These are phyloP conservation scores for Hirtodrosophila histrioides DNA, from an alignment of 2,888 invertebrate genomes.

Conservation along the genomic window DNA sequence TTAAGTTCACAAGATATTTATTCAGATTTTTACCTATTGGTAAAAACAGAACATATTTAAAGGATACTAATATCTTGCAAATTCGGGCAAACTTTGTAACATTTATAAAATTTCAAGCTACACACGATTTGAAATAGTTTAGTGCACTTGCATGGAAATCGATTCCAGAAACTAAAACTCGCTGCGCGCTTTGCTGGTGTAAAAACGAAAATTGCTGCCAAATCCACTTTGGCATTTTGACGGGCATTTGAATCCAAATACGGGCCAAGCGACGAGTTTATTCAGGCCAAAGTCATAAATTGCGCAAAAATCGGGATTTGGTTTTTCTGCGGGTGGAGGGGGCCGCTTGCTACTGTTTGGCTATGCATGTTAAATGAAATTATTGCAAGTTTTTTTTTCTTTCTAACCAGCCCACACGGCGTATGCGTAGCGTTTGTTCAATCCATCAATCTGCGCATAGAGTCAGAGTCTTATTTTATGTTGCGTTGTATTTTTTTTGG, in stretches of 20 bases:
- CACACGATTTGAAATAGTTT: not conserved
- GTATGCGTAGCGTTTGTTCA: conserved; percentile 62
- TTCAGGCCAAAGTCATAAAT: conserved; percentile 72
- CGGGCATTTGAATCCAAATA: conserved; percentile 51
- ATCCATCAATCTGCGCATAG: conserved; percentile 66
- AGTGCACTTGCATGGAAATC: conserved; percentile 9
- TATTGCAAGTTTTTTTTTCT: conserved; percentile 57
- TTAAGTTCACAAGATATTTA: too few relatives aligned
- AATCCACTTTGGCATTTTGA: conserved; percentile 54
- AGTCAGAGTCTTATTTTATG: conserved; percentile 31
- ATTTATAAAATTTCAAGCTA: too few relatives aligned
- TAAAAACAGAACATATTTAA: too few relatives aligned
- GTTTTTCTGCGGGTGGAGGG: conserved; percentile 14
- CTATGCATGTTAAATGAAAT: conserved; percentile 76
- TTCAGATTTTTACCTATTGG: too few relatives aligned
- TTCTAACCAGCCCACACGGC: conserved; percentile 45
- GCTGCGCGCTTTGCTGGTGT: conserved; percentile 11
- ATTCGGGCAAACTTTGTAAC: too few relatives aligned
- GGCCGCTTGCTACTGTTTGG: conserved; percentile 35
- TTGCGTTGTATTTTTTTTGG: conserved; percentile 50
- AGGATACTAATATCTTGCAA: too few relatives aligned
- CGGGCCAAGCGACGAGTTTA: conserved; percentile 50
- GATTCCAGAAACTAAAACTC: conserved; percentile 16
- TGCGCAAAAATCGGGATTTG: conserved; percentile 48
- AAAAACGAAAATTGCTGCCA: conserved; percentile 50